These are phyloP conservation scores for Tenrec ecaudatus DNA, from an alignment of 2,113 vertebrate species.

Conservation along the genomic window DNA sequence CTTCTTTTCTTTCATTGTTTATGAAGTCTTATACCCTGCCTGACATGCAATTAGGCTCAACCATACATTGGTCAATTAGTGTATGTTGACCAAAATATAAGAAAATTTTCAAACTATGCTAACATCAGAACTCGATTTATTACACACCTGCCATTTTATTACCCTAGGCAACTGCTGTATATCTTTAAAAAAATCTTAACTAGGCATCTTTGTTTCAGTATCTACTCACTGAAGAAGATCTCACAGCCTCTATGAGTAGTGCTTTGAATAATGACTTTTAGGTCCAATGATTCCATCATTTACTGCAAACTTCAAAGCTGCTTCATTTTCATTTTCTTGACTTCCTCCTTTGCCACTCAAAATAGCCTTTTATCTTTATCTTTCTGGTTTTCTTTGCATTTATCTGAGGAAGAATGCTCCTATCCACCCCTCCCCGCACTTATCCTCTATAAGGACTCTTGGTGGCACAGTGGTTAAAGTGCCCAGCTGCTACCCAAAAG, in stretches of 20 bases:
- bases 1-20: neutral
- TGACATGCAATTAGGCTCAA: neutral
- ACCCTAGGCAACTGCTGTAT: neutral
- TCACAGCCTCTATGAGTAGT: neutral
- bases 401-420: neutral
- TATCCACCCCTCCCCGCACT: neutral
- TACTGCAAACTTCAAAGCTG: neutral
- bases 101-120: neutral
- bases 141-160: neutral
- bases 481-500: too few species aligned
- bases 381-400: neutral
- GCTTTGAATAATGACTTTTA: constrained; percentile 37
- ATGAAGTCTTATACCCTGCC: neutral
- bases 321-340: neutral
- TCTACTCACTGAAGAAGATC: neutral
- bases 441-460: too few species aligned
- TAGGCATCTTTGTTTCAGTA: neutral
- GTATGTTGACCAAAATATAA: neutral
- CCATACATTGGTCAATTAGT: neutral
- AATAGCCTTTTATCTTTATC: constrained; percentile 15
- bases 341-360: constrained; percentile 57
- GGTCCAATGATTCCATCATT: neutral
- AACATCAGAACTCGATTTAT: neutral
- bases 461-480: too few species aligned
- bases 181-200: neutral